These are phyloP conservation scores for Diachasmimorpha longicaudata DNA, from an alignment of 1,140 invertebrate species.

Conservation along the genomic window DNA sequence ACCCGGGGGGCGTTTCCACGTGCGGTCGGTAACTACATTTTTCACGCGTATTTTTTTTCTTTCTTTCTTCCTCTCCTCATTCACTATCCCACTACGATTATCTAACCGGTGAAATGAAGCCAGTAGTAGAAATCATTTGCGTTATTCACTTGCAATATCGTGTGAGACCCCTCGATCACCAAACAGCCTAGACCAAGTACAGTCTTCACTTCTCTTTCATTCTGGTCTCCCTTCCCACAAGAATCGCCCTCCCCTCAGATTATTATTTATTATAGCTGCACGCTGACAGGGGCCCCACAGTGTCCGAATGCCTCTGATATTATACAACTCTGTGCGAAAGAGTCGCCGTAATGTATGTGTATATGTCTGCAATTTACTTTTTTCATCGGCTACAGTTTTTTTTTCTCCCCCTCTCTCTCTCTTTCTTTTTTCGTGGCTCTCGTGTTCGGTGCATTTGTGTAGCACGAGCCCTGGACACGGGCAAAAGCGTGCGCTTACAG, in stretches of 20 bases:
- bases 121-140: conserved; percentile 49
- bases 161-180: conserved; percentile 33
- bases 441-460: conserved; percentile 29
- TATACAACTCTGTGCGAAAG: conserved; percentile 6
- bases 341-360: background rate
- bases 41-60: no score
- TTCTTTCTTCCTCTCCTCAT: no score
- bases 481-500: conserved; percentile 21
- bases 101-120: conserved; percentile 41
- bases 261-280: conserved; percentile 58
- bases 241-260: conserved; percentile 45
- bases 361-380: background rate
- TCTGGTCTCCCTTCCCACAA: conserved; percentile 38
- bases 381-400: background rate
- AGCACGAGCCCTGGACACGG: conserved; percentile 14
- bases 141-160: conserved; percentile 1
- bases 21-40: no score
- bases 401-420: background rate
- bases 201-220: conserved; percentile 8
- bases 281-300: conserved; percentile 7
- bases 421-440: conserved; percentile 9
- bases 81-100: conserved; percentile 10
- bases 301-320: conserved; percentile 28
- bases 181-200: no score
- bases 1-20: no score